These are phyloP conservation scores for Elysia chlorotica DNA, from an alignment of 1,140 invertebrate genomes.

Conservation along the genomic window DNA sequence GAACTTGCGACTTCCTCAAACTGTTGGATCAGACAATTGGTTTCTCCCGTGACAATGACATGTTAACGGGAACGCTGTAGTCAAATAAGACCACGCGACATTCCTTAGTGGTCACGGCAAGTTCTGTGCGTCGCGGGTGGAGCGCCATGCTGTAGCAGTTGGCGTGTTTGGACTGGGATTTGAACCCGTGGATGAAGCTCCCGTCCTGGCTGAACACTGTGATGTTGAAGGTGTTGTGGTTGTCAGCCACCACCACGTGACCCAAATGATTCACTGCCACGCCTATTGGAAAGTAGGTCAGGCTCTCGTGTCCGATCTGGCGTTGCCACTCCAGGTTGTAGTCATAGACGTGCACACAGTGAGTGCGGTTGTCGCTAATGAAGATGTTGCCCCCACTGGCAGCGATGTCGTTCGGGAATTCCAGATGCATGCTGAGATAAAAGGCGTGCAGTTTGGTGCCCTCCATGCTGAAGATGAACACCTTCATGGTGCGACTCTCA, in stretches of 20 bases:
- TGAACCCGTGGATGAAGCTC: constrained; percentile 91
- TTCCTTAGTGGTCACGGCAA: constrained; percentile 16
- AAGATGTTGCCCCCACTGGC: constrained; percentile 98
- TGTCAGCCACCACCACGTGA: constrained; percentile 97
- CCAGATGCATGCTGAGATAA: constrained; percentile 96
- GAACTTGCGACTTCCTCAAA: no score
- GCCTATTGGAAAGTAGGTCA: constrained; percentile 99
- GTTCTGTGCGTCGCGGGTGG: neutral
- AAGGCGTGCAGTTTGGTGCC: constrained; percentile 97
- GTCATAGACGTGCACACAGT: constrained; percentile 99
- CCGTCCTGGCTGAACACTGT: constrained; percentile 87
- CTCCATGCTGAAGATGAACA: constrained; percentile 97
- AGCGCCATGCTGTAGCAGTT: constrained; percentile 99
- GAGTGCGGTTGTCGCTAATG: constrained; percentile 98
- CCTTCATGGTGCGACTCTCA: constrained; percentile 99
- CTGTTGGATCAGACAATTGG: no score
- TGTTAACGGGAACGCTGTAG: neutral
- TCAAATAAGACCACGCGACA: constrained; percentile 4
- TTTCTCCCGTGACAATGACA: no score
- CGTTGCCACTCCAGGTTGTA: constrained; percentile 95
- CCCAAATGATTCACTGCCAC: constrained; percentile 96
- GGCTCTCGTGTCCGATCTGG: constrained; percentile 97
- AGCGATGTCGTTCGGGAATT: constrained; percentile 99
- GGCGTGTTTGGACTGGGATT: constrained; percentile 99
- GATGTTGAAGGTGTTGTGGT: constrained; percentile 99